These are phyloP conservation scores for Eupelmus urozonus DNA, from an alignment of 2,888 invertebrate genomes.

Conservation along the genomic window DNA sequence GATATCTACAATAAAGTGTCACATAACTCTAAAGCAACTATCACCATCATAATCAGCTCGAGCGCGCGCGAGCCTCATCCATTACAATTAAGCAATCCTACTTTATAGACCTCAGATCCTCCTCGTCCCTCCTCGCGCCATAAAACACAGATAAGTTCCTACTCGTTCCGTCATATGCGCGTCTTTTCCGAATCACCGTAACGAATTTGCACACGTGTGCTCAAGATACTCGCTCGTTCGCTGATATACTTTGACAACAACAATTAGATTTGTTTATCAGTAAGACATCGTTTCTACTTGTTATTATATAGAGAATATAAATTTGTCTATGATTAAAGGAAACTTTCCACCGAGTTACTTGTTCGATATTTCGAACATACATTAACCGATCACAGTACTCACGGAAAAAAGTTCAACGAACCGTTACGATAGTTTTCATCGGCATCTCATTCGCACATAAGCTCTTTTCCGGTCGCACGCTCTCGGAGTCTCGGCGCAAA, in stretches of 20 bases:
- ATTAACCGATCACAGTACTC: too few species aligned
- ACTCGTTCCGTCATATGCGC: conserved; percentile 2
- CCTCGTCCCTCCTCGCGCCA: background rate
- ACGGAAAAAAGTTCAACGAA: too few species aligned
- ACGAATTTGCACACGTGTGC: conserved; percentile 14
- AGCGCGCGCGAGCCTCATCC: conserved; percentile 16
- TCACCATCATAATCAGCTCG: conserved; percentile 23
- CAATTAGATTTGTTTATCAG: too few species aligned
- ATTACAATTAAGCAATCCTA: conserved; percentile 49
- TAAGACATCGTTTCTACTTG: too few species aligned
- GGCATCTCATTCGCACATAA: too few species aligned
- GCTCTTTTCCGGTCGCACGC: conserved; percentile 38
- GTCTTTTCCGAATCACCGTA: conserved; percentile 32
- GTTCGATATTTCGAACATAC: too few species aligned
- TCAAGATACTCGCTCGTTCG: background rate
- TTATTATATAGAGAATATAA: too few species aligned
- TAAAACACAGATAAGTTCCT: conserved; percentile 12
- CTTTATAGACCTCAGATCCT: background rate
- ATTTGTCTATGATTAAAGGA: too few species aligned
- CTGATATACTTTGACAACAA: background rate
- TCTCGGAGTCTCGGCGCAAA: background rate
- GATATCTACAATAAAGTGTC: conserved; percentile 25
- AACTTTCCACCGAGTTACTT: too few species aligned
- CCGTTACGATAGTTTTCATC: too few species aligned
- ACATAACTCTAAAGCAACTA: background rate